Percentiles rank a stretch among this genome's conserved stretches.
Conservation (phyloP, 2,113 vertebrate genomes). For the Tonatia bakeri region DNA sequence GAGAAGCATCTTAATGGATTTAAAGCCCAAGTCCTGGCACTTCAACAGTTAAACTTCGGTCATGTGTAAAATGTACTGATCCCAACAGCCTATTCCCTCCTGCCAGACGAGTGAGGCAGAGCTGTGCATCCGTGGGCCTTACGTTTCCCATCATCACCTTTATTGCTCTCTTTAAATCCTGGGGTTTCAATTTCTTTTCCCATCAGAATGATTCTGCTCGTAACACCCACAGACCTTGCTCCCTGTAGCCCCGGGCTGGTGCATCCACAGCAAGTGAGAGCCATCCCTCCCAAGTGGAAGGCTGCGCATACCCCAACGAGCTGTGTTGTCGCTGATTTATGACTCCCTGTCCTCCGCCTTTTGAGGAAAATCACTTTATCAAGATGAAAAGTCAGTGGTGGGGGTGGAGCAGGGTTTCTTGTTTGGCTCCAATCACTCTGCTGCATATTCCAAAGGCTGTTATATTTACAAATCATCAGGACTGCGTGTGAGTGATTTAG, state of each 20-base stretch:
- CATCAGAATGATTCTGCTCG: conserved; percentile 34
- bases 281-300: background rate
- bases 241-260: background rate
- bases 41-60: conserved; percentile 42
- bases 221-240: background rate
- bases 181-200: conserved; percentile 68
- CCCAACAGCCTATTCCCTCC: background rate
- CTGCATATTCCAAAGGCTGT: conserved; percentile 11
- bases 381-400: conserved; percentile 36
- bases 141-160: conserved; percentile 41
- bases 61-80: conserved; percentile 6
- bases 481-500: background rate
- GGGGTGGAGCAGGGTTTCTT: conserved; percentile 20
- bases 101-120: background rate
- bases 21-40: conserved; percentile 18
- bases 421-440: background rate
- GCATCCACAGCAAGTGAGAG: background rate
- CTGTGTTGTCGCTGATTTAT: conserved; percentile 66
- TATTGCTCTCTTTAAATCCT: conserved; percentile 64
- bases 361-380: conserved; percentile 71
- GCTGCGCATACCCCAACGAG: conserved; percentile 23
- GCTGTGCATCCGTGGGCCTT: background rate
- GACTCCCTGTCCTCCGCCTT: conserved; percentile 13
- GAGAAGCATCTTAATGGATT: conserved; percentile 1
- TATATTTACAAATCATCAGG: conserved; percentile 18